phyloP scores from a whole-genome alignment of 1,140 invertebrate genomes.

The Lineus longissimus region DNA sequence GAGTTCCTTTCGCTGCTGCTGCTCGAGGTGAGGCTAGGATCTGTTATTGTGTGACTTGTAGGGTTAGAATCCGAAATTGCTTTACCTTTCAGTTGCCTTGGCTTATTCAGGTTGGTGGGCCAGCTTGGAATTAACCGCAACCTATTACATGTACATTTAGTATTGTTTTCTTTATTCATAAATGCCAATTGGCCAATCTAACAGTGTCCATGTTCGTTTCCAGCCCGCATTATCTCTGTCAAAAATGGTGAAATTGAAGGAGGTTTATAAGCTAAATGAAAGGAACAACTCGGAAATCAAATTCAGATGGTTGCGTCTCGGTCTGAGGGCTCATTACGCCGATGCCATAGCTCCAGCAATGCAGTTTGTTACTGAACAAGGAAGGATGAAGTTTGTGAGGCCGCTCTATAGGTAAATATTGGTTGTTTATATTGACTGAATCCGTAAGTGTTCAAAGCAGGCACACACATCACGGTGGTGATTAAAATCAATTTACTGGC shows the following conservation, averaged over 20 bases:
- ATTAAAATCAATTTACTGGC: background rate
- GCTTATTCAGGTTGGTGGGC: too few relatives aligned
- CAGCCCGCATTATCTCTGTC: conserved; percentile 55
- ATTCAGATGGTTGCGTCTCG: conserved; percentile 73
- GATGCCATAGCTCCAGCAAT: conserved; percentile 65
- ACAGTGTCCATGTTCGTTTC: conserved; percentile 24
- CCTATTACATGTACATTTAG: too few relatives aligned
- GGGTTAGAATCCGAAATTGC: background rate
- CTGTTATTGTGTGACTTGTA: too few relatives aligned
- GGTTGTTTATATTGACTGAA: too few relatives aligned
- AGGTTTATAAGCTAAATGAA: conserved; percentile 65
- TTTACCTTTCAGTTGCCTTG: background rate
- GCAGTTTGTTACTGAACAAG: conserved; percentile 75
- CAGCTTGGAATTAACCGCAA: too few relatives aligned
- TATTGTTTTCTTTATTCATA: background rate
- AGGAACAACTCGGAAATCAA: conserved; percentile 75
- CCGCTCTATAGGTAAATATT: conserved; percentile 68
- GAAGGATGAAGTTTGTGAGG: conserved; percentile 85
- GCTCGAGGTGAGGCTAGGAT: conserved; percentile 45
- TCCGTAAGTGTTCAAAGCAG: too few relatives aligned
- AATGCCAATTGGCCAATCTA: too few relatives aligned
- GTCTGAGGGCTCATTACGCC: conserved; percentile 69
- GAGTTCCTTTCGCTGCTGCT: conserved; percentile 71
- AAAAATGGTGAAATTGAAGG: conserved; percentile 65
- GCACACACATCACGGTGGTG: background rate